Percentiles rank a stretch among this genome's conserved stretches.
Evolutionary conservation across 1,140 invertebrate species (phyloP).

Genomic region (Platyscapa corneri): DNA sequence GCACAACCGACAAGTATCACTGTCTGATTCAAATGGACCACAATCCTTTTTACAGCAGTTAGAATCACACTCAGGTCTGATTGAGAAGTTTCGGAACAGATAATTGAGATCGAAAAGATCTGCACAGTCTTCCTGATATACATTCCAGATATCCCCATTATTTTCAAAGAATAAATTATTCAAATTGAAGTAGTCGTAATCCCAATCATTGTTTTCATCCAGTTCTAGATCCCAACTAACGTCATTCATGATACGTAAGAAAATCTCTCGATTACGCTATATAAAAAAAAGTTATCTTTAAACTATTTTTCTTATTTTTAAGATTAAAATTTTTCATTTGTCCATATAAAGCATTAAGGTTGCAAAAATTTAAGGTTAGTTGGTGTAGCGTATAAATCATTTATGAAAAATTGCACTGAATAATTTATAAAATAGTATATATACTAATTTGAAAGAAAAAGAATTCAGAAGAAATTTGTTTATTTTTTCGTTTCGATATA

Average conservation of each 20-base stretch:
- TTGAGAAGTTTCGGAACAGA: constrained; percentile 12
- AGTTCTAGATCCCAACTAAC: neutral
- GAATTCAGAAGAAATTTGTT: too few species aligned
- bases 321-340: too few species aligned
- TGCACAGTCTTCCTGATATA: neutral
- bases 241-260: neutral
- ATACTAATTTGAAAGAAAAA: too few species aligned
- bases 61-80: neutral
- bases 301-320: too few species aligned
- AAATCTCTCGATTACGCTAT: neutral
- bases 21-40: neutral
- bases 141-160: constrained; percentile 16
- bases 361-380: too few species aligned
- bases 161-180: constrained; percentile 28
- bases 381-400: too few species aligned
- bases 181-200: constrained; percentile 5
- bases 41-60: neutral
- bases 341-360: too few species aligned
- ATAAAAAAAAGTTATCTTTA: too few species aligned
- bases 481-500: too few species aligned
- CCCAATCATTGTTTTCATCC: neutral
- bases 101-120: neutral
- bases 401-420: too few species aligned
- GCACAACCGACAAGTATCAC: neutral
- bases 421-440: too few species aligned